Percentiles rank a stretch among this genome's conserved stretches.
Evolutionary conservation across 2,888 invertebrate species (phyloP).

Genomic region (Pristionchus entomophagus): DNA sequence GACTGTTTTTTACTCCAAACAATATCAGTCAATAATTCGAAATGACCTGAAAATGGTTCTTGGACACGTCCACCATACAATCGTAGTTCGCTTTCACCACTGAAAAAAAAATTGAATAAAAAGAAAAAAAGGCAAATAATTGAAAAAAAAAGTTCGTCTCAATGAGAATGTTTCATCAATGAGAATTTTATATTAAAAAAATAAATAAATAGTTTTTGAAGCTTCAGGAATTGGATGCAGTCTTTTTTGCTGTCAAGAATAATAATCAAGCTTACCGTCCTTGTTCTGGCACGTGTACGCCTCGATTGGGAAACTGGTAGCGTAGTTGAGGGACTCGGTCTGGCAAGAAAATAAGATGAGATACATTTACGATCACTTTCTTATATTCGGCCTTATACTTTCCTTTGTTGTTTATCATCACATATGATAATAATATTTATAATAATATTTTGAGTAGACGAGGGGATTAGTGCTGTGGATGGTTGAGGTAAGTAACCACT

Average conservation of each 20-base stretch:
- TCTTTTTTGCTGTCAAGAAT: too few relatives aligned
- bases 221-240: neutral
- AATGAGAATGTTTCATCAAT: too few relatives aligned
- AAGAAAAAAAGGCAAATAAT: too few relatives aligned
- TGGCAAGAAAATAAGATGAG: neutral
- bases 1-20: too few relatives aligned
- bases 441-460: too few relatives aligned
- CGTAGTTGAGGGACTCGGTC: neutral
- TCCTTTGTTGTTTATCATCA: too few relatives aligned
- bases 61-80: slow-evolving; percentile 21
- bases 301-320: neutral
- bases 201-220: neutral
- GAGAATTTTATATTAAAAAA: neutral
- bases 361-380: too few relatives aligned
- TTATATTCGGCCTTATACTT: too few relatives aligned
- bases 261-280: neutral
- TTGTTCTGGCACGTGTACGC: slow-evolving; percentile 21
- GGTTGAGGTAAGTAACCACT: too few relatives aligned
- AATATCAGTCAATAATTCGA: neutral
- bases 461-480: too few relatives aligned
- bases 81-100: slow-evolving; percentile 25
- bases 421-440: too few relatives aligned
- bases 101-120: neutral
- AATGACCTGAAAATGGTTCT: slow-evolving; percentile 19
- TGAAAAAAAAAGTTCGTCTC: too few relatives aligned